Base-by-base conservation (phyloP, 2,113 vertebrate species). In the Muntiacus muntjak region DNA sequence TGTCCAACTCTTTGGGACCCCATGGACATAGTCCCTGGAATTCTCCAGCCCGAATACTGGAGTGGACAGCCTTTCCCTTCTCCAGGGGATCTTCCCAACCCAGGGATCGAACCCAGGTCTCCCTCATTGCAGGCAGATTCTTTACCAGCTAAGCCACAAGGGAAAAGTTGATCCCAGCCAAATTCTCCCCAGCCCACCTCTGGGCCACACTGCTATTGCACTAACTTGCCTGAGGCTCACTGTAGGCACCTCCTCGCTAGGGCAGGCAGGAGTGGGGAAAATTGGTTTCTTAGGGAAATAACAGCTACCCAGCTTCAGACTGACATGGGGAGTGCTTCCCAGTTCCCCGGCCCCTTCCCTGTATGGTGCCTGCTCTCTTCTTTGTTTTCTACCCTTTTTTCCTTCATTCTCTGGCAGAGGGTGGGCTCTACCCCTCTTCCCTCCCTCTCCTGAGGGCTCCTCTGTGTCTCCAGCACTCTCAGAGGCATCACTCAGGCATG, bases 301-400 rank as follows among this genome's bases (percentile, higher is more conserved):
- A 23, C 3, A 79, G 43, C 33, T 36, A 26, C 64, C 19, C 52
- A n/a, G 54, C 52, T 28, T 45, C 58, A 87, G 33, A 79, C 14
- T 16, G 54, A 55, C 5, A 9, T 0, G 0, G n/a, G 14, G 15
- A 43, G 7, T 7, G 28, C 54, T 57, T 33, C 36, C 60, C 36
- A 64, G 50, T n/a, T 33, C 50, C 50, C 71, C 8, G 0, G 17
- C 33, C 8, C 50, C 26, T 17, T 52, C n/a, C 33, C 25, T 57
- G 6, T 25, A 6, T 9, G 30, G 30, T 3, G 33, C 15, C 36
- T 89, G 47, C 55, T 58, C 60, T 86, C 78, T 25, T 16, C 60
- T 57, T 15, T 40, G 28, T 43, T 89, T 74, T 55, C 6, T 54
- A 76, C 55, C n/a, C 54, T 7, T 50, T 52, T 25, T 26, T 2